A percentile compares a stretch with the other conserved stretches of the same genome.
Conservation (phyloP, 2,888 invertebrate species). For the Drosophila mercatorum region DNA sequence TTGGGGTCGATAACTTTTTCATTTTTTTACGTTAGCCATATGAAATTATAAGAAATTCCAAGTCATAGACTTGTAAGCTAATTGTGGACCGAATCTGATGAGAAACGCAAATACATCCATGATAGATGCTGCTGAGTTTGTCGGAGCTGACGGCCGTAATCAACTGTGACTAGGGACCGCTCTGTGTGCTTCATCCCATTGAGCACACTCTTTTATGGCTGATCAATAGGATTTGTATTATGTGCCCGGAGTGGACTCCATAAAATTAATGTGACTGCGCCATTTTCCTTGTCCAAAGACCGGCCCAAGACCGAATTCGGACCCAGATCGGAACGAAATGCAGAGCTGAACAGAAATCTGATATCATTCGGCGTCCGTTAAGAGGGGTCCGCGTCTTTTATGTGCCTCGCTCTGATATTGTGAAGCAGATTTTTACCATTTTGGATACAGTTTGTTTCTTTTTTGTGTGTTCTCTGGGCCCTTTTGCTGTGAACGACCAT, state of each 20-base stretch:
- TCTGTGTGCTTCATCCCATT: slow-evolving; percentile 32
- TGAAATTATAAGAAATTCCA: background rate
- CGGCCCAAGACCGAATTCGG: slow-evolving; percentile 8
- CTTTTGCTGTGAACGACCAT: slow-evolving; percentile 14
- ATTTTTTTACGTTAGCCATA: background rate
- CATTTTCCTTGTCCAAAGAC: slow-evolving; percentile 58
- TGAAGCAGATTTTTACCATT: slow-evolving; percentile 74
- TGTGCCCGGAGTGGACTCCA: slow-evolving; percentile 63
- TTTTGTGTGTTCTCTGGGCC: slow-evolving; percentile 22
- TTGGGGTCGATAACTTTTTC: background rate
- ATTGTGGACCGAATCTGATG: background rate
- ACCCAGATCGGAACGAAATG: slow-evolving; percentile 45
- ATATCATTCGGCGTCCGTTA: slow-evolving; percentile 72
- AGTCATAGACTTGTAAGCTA: too few species aligned
- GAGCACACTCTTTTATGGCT: slow-evolving; percentile 67
- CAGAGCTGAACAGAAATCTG: slow-evolving; percentile 71
- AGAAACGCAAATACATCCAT: slow-evolving; percentile 14
- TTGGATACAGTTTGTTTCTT: slow-evolving; percentile 61
- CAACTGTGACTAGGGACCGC: slow-evolving; percentile 33
- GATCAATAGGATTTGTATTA: slow-evolving; percentile 76
- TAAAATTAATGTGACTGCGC: slow-evolving; percentile 65
- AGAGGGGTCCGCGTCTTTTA: slow-evolving; percentile 71
- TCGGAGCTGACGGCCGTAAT: slow-evolving; percentile 28
- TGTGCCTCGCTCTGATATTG: slow-evolving; percentile 70
- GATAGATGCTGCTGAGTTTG: slow-evolving; percentile 3